These are phyloP conservation scores for Drosophila pandora DNA, from an alignment of 1,140 invertebrate genomes.

Conservation along the genomic window DNA sequence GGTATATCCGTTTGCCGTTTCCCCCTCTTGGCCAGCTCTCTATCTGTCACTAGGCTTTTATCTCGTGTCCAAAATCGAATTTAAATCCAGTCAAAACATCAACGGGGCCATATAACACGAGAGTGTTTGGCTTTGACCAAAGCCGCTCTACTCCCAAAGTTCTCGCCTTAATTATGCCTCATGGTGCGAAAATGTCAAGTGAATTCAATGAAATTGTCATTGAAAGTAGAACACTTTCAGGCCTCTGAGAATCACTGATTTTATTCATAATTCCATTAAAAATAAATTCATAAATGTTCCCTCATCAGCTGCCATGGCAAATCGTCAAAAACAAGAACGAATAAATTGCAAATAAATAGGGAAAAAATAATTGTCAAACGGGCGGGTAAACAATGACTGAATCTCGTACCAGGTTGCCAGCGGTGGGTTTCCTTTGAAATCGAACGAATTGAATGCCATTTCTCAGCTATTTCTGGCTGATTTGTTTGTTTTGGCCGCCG, in stretches of 20 bases:
- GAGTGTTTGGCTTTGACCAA: conserved; percentile 54
- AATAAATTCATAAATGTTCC: not conserved
- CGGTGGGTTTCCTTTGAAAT: conserved; percentile 67
- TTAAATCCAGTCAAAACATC: conserved; percentile 70
- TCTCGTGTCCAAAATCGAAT: conserved; percentile 75
- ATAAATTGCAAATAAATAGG: conserved; percentile 58
- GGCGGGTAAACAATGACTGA: conserved; percentile 44
- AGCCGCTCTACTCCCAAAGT: no score
- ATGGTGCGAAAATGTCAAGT: conserved; percentile 54
- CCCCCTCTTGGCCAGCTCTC: conserved; percentile 15
- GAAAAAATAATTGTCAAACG: conserved; percentile 57
- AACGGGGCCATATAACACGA: conserved; percentile 58
- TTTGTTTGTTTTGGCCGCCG: conserved; percentile 67
- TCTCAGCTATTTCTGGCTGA: conserved; percentile 59
- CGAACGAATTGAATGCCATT: conserved; percentile 60
- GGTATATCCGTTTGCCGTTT: conserved; percentile 35
- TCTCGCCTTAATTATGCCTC: conserved; percentile 49
- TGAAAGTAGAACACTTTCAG: conserved; percentile 1
- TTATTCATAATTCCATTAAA: not conserved
- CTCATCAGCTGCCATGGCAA: conserved; percentile 29
- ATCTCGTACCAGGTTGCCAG: conserved; percentile 23
- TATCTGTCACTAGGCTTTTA: conserved; percentile 57
- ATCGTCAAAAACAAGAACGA: conserved; percentile 42
- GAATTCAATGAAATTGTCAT: conserved; percentile 17
- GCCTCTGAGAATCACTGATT: not conserved